A percentile compares a stretch with the other conserved stretches of the same genome.
Evolutionary conservation across 2,113 vertebrate species (phyloP).

Genomic region (Elephas maximus): DNA sequence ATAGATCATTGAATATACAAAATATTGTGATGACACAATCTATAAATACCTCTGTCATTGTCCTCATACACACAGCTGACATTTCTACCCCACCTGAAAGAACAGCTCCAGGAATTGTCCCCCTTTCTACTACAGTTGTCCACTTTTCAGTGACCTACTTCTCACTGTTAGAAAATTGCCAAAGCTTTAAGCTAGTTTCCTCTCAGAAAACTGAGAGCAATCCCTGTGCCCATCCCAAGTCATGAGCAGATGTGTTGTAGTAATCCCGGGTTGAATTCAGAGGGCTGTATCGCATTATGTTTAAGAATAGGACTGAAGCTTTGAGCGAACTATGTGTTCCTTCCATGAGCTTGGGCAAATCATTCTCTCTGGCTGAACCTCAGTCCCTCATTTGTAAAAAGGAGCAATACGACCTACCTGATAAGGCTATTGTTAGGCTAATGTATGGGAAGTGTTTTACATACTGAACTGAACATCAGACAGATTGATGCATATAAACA

Average conservation of each 20-base stretch:
- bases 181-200: not conserved
- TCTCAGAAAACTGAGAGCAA: not conserved
- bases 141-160: not conserved
- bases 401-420: not conserved
- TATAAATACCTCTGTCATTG: not conserved
- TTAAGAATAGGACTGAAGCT: not conserved
- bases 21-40: not conserved
- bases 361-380: not conserved
- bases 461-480: not conserved
- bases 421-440: not conserved
- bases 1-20: not conserved
- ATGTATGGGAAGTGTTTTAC: not conserved
- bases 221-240: not conserved
- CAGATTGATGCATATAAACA: not conserved
- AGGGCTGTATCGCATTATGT: not conserved
- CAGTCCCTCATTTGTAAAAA: not conserved
- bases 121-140: not conserved
- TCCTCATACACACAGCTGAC: not conserved
- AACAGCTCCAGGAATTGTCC: not conserved
- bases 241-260: not conserved
- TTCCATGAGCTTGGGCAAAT: not conserved
- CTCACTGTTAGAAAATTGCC: not conserved
- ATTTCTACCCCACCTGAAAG: not conserved
- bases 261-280: not conserved
- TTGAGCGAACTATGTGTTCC: not conserved